Conservation (phyloP, 1,140 invertebrate species). For the Leptinotarsa defecta region DNA sequence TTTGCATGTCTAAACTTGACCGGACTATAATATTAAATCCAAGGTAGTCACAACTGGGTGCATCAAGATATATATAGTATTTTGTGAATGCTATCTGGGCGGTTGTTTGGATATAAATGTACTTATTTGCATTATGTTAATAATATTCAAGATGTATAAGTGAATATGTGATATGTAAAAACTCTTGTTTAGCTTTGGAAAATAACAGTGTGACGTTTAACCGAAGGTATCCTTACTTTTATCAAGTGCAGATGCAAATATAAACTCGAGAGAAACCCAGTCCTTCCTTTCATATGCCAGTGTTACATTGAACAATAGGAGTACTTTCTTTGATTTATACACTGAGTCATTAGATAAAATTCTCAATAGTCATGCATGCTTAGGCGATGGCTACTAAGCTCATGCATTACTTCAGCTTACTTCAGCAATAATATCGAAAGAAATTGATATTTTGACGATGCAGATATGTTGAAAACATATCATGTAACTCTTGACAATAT, state of each 20-base stretch:
- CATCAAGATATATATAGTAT: constrained; percentile 10
- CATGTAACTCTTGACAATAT: background rate
- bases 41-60: constrained; percentile 18
- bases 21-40: background rate
- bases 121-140: background rate
- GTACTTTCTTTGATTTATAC: too few relatives aligned
- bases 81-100: constrained; percentile 14
- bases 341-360: too few relatives aligned
- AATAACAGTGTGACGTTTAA: background rate
- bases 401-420: constrained; percentile 3
- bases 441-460: background rate
- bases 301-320: too few relatives aligned
- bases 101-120: constrained; percentile 16
- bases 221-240: background rate
- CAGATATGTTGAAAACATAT: background rate
- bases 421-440: constrained; percentile 15
- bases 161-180: constrained; percentile 2
- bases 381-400: background rate
- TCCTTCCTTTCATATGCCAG: too few relatives aligned
- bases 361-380: background rate
- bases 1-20: too few relatives aligned
- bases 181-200: background rate
- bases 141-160: background rate
- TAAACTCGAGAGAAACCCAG: too few relatives aligned
- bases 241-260: constrained; percentile 20